Percentiles rank a stretch among this genome's conserved stretches.
phyloP scores from a whole-genome alignment of 1,140 invertebrate genomes.

The Wasmannia auropunctata region DNA sequence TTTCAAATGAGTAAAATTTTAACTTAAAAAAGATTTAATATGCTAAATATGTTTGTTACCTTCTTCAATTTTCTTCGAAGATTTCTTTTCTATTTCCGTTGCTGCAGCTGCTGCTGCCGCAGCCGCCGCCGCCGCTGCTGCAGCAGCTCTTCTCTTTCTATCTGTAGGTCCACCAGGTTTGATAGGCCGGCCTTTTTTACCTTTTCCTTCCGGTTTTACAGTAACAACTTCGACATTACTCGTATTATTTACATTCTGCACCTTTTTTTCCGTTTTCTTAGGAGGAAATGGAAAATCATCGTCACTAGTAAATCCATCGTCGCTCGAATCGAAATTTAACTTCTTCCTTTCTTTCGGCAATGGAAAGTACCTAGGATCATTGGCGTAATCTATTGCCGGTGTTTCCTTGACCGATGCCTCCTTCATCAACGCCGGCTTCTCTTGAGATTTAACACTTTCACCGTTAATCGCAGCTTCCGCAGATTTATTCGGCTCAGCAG shows the following conservation, averaged over 20 bases:
- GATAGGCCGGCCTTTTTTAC: slow-evolving; percentile 82
- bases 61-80: slow-evolving; percentile 76
- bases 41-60: slow-evolving; percentile 59
- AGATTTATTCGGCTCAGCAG: slow-evolving; percentile 73
- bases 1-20: background rate
- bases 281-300: slow-evolving; percentile 88
- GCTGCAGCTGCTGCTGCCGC: slow-evolving; percentile 64
- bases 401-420: slow-evolving; percentile 73
- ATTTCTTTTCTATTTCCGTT: slow-evolving; percentile 52
- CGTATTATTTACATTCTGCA: slow-evolving; percentile 76
- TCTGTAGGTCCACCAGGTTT: slow-evolving; percentile 84
- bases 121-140: slow-evolving; percentile 83
- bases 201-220: slow-evolving; percentile 75
- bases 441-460: slow-evolving; percentile 63
- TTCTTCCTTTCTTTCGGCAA: slow-evolving; percentile 90
- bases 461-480: slow-evolving; percentile 66
- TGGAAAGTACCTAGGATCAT: slow-evolving; percentile 91
- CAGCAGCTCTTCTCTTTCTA: slow-evolving; percentile 85
- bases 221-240: slow-evolving; percentile 74
- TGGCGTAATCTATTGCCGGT: slow-evolving; percentile 82
- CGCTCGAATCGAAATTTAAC: slow-evolving; percentile 88
- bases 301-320: slow-evolving; percentile 88
- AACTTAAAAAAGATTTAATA: background rate
- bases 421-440: slow-evolving; percentile 66
- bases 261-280: slow-evolving; percentile 80